These are phyloP conservation scores for Lottia gigantea DNA, from an alignment of 2,888 invertebrate genomes.

Conservation along the genomic window DNA sequence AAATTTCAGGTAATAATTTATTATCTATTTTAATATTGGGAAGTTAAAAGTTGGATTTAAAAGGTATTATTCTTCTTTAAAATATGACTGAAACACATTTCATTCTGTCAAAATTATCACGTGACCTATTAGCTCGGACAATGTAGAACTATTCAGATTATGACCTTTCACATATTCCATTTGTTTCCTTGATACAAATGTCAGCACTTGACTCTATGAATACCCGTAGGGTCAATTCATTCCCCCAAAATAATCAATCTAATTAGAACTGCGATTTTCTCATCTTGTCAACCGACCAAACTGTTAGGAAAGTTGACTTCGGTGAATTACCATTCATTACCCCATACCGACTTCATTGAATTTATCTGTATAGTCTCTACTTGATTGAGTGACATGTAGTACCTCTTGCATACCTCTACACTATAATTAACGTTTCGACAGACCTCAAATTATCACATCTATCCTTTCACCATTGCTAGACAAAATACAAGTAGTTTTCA, in stretches of 20 bases:
- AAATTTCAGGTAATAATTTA: no score
- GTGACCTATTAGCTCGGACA: no score
- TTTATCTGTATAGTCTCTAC: background rate
- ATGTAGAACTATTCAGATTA: no score
- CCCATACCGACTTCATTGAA: conserved; percentile 1
- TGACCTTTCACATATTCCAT: background rate
- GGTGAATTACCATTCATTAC: conserved; percentile 1
- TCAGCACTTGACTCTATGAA: background rate
- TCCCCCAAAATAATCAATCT: conserved; percentile 3
- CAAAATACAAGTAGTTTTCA: no score
- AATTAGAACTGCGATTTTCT: background rate
- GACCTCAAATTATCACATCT: no score
- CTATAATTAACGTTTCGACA: background rate
- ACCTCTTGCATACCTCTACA: background rate
- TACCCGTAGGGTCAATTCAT: background rate
- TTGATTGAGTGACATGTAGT: background rate
- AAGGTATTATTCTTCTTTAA: no score
- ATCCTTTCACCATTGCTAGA: no score
- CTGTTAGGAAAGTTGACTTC: background rate
- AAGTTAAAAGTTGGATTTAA: no score
- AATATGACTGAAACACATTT: no score
- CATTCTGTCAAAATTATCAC: no score
- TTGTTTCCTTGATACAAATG: background rate
- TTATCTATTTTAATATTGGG: no score
- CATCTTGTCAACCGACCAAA: background rate